phyloP scores from a whole-genome alignment of 1,140 invertebrate genomes.

The Ylistrum balloti region DNA sequence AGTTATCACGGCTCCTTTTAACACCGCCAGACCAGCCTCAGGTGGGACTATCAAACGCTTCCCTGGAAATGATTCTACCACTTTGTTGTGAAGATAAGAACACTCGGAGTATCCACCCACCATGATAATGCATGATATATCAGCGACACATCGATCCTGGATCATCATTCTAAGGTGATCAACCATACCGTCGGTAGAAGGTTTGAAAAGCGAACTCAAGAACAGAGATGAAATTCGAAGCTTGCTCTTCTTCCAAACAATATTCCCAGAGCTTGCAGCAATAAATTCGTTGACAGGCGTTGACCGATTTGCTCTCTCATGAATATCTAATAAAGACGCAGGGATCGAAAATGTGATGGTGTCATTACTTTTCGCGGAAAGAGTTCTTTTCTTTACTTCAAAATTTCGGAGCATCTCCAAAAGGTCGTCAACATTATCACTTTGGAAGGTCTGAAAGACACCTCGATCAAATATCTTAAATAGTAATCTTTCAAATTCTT shows the following conservation, averaged over 20 bases:
- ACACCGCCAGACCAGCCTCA: constrained; percentile 49
- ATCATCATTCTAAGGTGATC: constrained; percentile 42
- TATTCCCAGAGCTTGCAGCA: background rate
- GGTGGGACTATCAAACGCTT: constrained; percentile 44
- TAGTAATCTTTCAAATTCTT: constrained; percentile 47
- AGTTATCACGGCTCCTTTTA: constrained; percentile 57
- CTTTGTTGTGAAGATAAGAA: constrained; percentile 9
- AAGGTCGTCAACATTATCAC: constrained; percentile 41
- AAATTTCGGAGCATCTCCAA: constrained; percentile 43
- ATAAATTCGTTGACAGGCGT: constrained; percentile 48
- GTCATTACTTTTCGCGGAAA: background rate
- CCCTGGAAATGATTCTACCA: background rate
- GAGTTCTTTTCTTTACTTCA: constrained; percentile 52
- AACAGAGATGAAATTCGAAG: constrained; percentile 37
- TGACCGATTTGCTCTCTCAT: background rate
- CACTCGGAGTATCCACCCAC: constrained; percentile 56
- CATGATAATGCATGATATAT: constrained; percentile 46
- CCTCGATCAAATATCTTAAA: constrained; percentile 8
- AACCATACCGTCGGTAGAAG: background rate
- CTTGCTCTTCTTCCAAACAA: constrained; percentile 39
- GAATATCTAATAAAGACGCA: background rate
- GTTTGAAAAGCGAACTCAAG: background rate
- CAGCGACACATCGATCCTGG: background rate
- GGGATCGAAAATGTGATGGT: background rate
- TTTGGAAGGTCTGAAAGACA: background rate